These are phyloP conservation scores for Meteorus colon DNA, from an alignment of 2,888 invertebrate species.

Conservation along the genomic window DNA sequence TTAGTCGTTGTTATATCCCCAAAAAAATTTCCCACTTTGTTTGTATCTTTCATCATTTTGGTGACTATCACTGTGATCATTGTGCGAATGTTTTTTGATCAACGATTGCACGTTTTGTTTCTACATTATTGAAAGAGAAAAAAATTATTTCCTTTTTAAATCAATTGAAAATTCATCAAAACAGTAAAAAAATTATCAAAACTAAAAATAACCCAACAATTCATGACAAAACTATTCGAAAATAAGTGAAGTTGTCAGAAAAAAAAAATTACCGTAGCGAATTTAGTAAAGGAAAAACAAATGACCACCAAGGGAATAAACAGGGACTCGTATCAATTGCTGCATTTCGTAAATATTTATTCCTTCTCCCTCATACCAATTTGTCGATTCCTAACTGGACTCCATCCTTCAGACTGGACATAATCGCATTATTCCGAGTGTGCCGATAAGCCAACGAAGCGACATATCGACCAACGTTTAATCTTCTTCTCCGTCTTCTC, in stretches of 20 bases:
- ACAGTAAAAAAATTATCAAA: too few species aligned
- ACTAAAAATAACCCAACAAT: too few species aligned
- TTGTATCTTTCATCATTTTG: too few species aligned
- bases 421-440: slow-evolving; percentile 48
- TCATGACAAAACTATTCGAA: not conserved
- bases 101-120: not conserved
- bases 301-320: slow-evolving; percentile 37
- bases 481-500: slow-evolving; percentile 29
- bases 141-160: too few species aligned
- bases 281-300: slow-evolving; percentile 29
- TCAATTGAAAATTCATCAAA: too few species aligned
- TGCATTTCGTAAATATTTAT: slow-evolving; percentile 36
- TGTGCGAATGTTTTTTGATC: not conserved
- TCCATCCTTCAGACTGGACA: slow-evolving; percentile 46
- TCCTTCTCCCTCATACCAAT: slow-evolving; percentile 31
- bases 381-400: slow-evolving; percentile 39
- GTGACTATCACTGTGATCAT: not conserved
- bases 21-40: not conserved
- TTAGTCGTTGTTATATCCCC: not conserved
- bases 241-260: not conserved
- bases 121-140: too few species aligned
- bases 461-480: slow-evolving; percentile 38
- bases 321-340: slow-evolving; percentile 20
- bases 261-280: slow-evolving; percentile 15
- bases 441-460: slow-evolving; percentile 47